Base-by-base conservation (phyloP, 2,888 invertebrate species). In the Spilosoma lubricipeda region DNA sequence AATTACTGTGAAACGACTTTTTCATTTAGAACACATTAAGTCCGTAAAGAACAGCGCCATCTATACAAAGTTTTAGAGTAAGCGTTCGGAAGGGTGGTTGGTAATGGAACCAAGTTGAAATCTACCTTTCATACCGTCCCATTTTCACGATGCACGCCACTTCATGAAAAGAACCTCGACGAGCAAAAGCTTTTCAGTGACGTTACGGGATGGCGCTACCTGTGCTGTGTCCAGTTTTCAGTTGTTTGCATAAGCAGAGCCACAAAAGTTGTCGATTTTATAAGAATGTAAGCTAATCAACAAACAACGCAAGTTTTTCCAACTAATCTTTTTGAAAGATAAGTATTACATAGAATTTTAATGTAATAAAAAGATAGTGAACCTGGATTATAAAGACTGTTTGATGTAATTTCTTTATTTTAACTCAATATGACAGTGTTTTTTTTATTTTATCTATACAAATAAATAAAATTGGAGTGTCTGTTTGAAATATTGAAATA, bases 171-270 rank as follows among this genome's bases (percentile, higher is more conserved):
- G 23, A 72, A 63, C 33, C 63, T 71, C 7, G 2, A 9, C 9
- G 33, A 81, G 70, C 18, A 63, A 70, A 42, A 70, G 77, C 76
- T 84, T 84, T 9, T 39, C 13, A 9, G 8, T 72, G 63, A 74
- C 70, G 70, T 79, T 83, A 78, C 82, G 67, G 78, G 84, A 71
- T 78, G 84, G 84, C 84, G 84, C 83, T 79, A 73, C 67, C n/a
- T 68, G 59, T 59, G 4, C 45, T n/a, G 2, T 45, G 36, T 8
- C 23, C 36, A 18, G 27, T 70, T 70, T 42, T 42, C 11, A 18
- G 75, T 75, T 71, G 20, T 0, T 68, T 64, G 30, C 8, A 69
- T 20, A 68, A 52, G 13, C 30, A 48, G 45, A 13, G 20, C 11
- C 18, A 11, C 33, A 52, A 52, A 33, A 5, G 3, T 36, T 48